phyloP scores from a whole-genome alignment of 1,140 invertebrate genomes.

The Drosophila nigromelanica region DNA sequence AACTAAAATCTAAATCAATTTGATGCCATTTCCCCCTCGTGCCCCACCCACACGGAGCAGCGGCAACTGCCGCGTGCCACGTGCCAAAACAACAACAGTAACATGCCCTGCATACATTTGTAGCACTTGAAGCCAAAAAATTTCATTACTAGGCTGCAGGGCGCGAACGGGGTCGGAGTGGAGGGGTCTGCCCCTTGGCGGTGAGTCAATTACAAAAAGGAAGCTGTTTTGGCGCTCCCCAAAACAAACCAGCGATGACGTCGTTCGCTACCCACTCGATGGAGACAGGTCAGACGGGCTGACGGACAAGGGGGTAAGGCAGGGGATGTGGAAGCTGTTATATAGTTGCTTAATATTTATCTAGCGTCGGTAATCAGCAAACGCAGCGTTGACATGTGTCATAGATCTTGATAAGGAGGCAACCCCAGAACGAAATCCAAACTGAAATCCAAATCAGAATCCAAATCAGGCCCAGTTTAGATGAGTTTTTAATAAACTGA shows the following conservation, averaged over 20 bases:
- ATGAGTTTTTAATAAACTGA: conserved; percentile 77
- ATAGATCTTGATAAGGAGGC: conserved; percentile 65
- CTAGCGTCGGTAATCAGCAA: conserved; percentile 62
- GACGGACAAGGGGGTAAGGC: not conserved
- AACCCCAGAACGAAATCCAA: conserved; percentile 20
- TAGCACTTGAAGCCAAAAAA: conserved; percentile 63
- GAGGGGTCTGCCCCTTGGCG: conserved; percentile 53
- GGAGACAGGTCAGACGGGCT: conserved; percentile 3
- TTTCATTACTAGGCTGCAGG: conserved; percentile 49
- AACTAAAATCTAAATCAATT: conserved; percentile 79
- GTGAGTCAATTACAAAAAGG: conserved; percentile 65
- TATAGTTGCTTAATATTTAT: conserved; percentile 75
- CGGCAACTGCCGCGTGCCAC: conserved; percentile 56
- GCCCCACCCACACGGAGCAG: conserved; percentile 14
- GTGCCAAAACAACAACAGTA: conserved; percentile 52
- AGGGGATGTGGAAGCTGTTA: conserved; percentile 32
- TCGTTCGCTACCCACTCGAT: conserved; percentile 32
- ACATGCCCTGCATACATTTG: conserved; percentile 42
- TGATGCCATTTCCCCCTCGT: conserved; percentile 47
- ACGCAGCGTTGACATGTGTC: conserved; percentile 68
- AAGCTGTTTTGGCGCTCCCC: conserved; percentile 52
- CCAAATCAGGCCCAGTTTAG: conserved; percentile 41
- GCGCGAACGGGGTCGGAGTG: not conserved
- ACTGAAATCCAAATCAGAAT: conserved; percentile 43
- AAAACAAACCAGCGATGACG: conserved; percentile 47